phyloP scores from a whole-genome alignment of 2,113 vertebrate species.

The Leucoraja erinaceus region DNA sequence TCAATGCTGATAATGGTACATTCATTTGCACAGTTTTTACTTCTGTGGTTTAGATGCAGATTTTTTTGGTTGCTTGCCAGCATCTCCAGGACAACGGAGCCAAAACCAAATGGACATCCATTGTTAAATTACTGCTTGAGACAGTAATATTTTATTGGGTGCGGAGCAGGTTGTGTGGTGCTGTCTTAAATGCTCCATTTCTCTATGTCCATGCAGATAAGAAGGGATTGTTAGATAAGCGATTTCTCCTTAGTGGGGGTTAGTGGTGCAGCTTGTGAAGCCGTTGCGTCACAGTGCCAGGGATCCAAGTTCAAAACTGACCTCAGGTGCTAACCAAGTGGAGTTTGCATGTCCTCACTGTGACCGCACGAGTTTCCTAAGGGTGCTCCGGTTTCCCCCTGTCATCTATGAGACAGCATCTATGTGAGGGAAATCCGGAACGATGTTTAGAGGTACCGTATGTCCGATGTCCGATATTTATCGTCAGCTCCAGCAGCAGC shows the following conservation, averaged over 20 bases:
- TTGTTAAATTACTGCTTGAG: constrained; percentile 18
- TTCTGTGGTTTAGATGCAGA: constrained; percentile 29
- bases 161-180: background rate
- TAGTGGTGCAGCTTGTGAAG: too few relatives aligned
- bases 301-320: too few relatives aligned
- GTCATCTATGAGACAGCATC: too few relatives aligned
- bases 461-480: too few relatives aligned
- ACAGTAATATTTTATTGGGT: background rate
- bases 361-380: too few relatives aligned
- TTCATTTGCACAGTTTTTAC: background rate
- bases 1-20: background rate
- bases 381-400: too few relatives aligned
- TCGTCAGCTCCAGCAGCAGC: too few relatives aligned
- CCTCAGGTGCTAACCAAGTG: too few relatives aligned
- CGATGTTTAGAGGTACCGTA: too few relatives aligned
- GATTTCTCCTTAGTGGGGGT: background rate
- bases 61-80: constrained; percentile 12
- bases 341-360: too few relatives aligned
- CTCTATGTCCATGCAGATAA: background rate
- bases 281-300: too few relatives aligned
- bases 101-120: constrained; percentile 2
- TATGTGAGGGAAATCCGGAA: too few relatives aligned
- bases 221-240: background rate
- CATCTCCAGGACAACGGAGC: background rate
- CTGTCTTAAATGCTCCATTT: background rate